Conservation (phyloP, 2,888 invertebrate species). For the Leptarthrus brevirostris region DNA sequence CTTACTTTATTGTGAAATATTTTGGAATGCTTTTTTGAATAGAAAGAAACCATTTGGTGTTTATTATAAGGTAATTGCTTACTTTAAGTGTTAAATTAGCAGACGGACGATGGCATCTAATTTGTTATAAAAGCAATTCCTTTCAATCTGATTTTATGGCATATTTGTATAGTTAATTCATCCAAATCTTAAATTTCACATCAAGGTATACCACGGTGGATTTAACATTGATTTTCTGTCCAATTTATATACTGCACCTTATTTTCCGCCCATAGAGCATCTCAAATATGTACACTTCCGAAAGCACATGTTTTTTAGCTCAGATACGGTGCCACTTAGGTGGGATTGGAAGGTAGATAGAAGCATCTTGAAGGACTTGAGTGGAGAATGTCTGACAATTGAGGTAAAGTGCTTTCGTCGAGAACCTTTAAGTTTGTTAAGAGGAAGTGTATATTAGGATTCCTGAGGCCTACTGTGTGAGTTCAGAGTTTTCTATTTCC, state of each 20-base stretch:
- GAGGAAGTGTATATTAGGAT: slow-evolving; percentile 6
- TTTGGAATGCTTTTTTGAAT: neutral
- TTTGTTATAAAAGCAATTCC: too few relatives aligned
- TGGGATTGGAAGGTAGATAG: neutral
- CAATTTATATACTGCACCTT: slow-evolving; percentile 23
- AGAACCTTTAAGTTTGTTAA: slow-evolving; percentile 17
- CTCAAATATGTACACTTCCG: neutral
- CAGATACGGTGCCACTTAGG: neutral
- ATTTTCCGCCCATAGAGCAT: neutral
- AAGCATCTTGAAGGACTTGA: neutral
- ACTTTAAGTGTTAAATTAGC: too few relatives aligned
- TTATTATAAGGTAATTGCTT: too few relatives aligned
- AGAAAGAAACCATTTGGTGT: too few relatives aligned
- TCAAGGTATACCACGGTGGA: neutral
- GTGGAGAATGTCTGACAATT: slow-evolving; percentile 2
- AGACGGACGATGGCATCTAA: too few relatives aligned
- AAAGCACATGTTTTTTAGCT: too few relatives aligned
- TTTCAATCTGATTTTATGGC: too few relatives aligned
- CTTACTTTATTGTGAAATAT: too few relatives aligned
- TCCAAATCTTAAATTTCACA: neutral
- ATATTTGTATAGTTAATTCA: too few relatives aligned
- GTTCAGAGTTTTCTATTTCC: too few relatives aligned
- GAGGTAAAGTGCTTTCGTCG: slow-evolving; percentile 4
- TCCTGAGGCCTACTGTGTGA: slow-evolving; percentile 17
- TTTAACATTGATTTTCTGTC: slow-evolving; percentile 41